phyloP scores from a whole-genome alignment of 1,140 invertebrate species.

The Monochamus saltuarius region DNA sequence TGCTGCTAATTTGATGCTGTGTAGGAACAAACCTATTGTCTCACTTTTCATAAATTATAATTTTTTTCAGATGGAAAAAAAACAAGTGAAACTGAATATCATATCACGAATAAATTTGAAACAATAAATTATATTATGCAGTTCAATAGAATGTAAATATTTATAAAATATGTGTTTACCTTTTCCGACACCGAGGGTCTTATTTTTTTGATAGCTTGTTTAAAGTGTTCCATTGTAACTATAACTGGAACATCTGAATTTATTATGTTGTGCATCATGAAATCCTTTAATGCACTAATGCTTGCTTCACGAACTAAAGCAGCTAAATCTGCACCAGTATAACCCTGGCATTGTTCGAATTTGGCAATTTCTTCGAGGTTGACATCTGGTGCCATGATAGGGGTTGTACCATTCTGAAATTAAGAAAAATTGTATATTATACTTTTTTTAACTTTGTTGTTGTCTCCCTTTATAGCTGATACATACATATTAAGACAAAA shows the following conservation, averaged over 20 bases:
- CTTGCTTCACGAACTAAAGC: slow-evolving; percentile 83
- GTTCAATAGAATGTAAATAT: too few species aligned
- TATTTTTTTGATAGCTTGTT: slow-evolving; percentile 69
- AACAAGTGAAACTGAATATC: too few species aligned
- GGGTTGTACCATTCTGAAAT: slow-evolving; percentile 71
- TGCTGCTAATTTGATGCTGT: too few species aligned
- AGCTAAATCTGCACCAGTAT: slow-evolving; percentile 90
- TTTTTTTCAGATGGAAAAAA: too few species aligned
- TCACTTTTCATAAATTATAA: too few species aligned
- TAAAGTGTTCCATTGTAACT: slow-evolving; percentile 56
- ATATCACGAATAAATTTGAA: too few species aligned
- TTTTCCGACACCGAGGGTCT: slow-evolving; percentile 78
- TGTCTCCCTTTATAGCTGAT: too few species aligned
- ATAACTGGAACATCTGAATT: slow-evolving; percentile 43
- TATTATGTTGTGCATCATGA: slow-evolving; percentile 51
- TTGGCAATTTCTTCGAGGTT: slow-evolving; percentile 67
- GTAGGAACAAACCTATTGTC: too few species aligned
- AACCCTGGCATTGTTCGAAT: slow-evolving; percentile 71
- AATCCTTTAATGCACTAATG: slow-evolving; percentile 71
- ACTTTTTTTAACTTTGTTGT: too few species aligned
- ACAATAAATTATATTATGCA: too few species aligned
- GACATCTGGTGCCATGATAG: slow-evolving; percentile 74
- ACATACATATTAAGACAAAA: too few species aligned
- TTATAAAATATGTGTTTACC: slow-evolving; percentile 47
- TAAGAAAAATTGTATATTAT: not conserved